A percentile compares a stretch with the other conserved stretches of the same genome.
These are phyloP conservation scores for Apoda limacodes DNA, from an alignment of 2,888 invertebrate genomes.

Conservation along the genomic window DNA sequence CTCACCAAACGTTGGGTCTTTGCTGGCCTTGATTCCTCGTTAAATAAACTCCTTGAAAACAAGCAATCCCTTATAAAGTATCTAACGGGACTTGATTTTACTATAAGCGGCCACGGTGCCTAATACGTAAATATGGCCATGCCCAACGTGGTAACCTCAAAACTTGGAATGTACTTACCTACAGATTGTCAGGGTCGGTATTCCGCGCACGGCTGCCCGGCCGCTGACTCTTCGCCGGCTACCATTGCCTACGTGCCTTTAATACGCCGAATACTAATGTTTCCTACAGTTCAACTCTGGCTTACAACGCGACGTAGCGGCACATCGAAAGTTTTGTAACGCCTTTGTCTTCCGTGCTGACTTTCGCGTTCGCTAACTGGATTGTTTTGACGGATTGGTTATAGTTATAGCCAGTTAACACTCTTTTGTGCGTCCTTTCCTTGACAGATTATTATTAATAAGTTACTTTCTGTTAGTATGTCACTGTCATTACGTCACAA, in stretches of 20 bases:
- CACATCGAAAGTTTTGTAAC: conserved; percentile 54
- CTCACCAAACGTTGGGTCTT: too few species aligned
- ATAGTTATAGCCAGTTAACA: not conserved
- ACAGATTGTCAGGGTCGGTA: conserved; percentile 36
- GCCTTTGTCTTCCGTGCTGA: conserved; percentile 52
- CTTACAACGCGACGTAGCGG: conserved; percentile 30
- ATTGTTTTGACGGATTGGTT: conserved; percentile 31
- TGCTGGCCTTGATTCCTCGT: too few species aligned
- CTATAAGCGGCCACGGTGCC: conserved; percentile 47
- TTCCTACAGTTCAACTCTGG: conserved; percentile 40
- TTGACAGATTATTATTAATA: conserved; percentile 10
- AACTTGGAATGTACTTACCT: conserved; percentile 42
- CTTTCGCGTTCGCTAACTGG: conserved; percentile 51
- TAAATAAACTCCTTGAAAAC: too few species aligned
- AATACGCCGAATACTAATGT: conserved; percentile 57
- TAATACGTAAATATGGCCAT: conserved; percentile 45
- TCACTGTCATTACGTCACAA: too few species aligned
- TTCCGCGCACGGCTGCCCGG: conserved; percentile 54
- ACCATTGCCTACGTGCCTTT: conserved; percentile 35
- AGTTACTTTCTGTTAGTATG: not conserved
- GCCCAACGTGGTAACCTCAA: conserved; percentile 38
- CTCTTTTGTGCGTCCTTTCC: conserved; percentile 26
- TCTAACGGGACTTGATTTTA: conserved; percentile 36
- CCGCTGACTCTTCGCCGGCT: conserved; percentile 58
- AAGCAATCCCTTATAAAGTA: too few species aligned